Evolutionary conservation across 2,888 invertebrate species (phyloP).

Genomic region (Nomada ferruginata): DNA sequence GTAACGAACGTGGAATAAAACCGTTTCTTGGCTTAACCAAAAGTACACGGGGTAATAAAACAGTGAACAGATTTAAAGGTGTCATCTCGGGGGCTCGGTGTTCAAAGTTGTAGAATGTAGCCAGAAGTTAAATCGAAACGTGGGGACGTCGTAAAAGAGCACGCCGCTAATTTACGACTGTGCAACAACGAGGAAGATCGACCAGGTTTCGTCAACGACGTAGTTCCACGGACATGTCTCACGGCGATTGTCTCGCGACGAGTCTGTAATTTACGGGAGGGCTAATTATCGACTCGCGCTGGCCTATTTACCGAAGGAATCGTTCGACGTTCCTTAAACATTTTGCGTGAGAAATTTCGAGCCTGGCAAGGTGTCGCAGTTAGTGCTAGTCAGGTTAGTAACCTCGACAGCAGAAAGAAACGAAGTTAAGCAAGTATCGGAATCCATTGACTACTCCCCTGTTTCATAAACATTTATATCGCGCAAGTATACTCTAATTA

Average conservation of each 20-base stretch:
- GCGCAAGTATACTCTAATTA: not conserved
- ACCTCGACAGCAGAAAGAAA: not conserved
- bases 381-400: not conserved
- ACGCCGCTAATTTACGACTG: constrained; percentile 68
- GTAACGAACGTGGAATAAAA: not conserved
- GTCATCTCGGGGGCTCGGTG: constrained; percentile 17
- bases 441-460: not conserved
- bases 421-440: not conserved
- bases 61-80: constrained; percentile 49
- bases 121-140: constrained; percentile 46
- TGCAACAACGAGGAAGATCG: constrained; percentile 34
- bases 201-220: constrained; percentile 38
- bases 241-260: not conserved
- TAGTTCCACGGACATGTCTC: not conserved
- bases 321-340: constrained; percentile 16
- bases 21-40: constrained; percentile 4
- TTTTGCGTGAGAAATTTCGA: constrained; percentile 6
- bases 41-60: constrained; percentile 14
- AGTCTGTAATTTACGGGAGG: constrained; percentile 38
- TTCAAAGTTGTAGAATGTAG: constrained; percentile 45
- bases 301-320: constrained; percentile 41
- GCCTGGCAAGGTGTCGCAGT: not conserved
- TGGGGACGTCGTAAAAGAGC: constrained; percentile 69
- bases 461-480: not conserved
- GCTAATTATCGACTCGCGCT: constrained; percentile 48